Evolutionary conservation across 2,113 vertebrate genomes (phyloP).

Genomic region (Cryptotis parvus): DNA sequence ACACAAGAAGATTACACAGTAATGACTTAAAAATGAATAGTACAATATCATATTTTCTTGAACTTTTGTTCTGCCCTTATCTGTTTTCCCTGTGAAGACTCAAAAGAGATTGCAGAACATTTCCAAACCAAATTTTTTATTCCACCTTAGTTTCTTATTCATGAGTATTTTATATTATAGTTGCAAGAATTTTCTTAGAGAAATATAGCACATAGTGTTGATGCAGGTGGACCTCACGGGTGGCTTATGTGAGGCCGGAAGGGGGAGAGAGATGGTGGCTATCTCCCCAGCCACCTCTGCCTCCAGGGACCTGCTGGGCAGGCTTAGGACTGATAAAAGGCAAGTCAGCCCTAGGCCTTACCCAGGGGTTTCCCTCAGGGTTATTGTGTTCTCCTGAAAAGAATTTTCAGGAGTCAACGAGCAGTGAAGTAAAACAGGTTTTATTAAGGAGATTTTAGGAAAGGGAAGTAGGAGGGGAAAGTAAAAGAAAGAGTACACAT

Average conservation of each 20-base stretch:
- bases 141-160: conserved; percentile 78
- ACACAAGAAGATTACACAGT: conserved; percentile 61
- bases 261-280: background rate
- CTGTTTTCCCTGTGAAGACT: conserved; percentile 76
- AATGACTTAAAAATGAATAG: conserved; percentile 71
- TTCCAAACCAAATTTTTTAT: conserved; percentile 81
- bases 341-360: too few species aligned
- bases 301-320: too few species aligned
- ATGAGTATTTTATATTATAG: conserved; percentile 80
- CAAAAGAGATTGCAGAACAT: conserved; percentile 81
- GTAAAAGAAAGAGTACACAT: too few species aligned
- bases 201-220: conserved; percentile 64
- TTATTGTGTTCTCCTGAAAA: too few species aligned
- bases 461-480: too few species aligned
- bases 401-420: too few species aligned
- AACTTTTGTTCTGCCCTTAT: conserved; percentile 72
- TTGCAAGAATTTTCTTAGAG: conserved; percentile 80
- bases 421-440: too few species aligned
- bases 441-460: too few species aligned
- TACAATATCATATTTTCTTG: conserved; percentile 75
- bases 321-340: too few species aligned
- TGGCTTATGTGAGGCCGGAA: background rate
- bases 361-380: too few species aligned
- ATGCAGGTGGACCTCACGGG: too few species aligned
- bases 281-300: too few species aligned